A percentile compares a stretch with the other conserved stretches of the same genome.
phyloP scores from a whole-genome alignment of 2,113 vertebrate genomes.

The Neolamprologus tretocephalus region DNA sequence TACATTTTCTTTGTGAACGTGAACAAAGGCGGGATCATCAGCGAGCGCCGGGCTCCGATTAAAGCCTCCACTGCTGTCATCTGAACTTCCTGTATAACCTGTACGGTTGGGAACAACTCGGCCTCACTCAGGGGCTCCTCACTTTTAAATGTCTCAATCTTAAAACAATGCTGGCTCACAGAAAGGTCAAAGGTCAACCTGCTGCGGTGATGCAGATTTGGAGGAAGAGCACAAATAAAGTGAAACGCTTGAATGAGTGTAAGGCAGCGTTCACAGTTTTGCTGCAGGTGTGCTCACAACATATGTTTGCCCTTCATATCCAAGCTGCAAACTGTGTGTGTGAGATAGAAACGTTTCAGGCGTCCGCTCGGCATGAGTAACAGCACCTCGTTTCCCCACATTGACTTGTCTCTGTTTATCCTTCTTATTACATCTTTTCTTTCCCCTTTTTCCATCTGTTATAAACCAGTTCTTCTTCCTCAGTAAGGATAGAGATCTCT shows the following conservation, averaged over 20 bases:
- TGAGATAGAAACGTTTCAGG: neutral
- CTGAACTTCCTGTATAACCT: neutral
- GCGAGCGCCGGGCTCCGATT: neutral
- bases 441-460: neutral
- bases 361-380: accelerated
- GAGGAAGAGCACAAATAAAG: neutral
- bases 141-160: neutral
- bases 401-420: neutral
- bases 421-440: neutral
- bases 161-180: neutral
- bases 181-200: neutral
- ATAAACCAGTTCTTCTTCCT: neutral
- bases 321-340: neutral
- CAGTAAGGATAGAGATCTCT: accelerated
- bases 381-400: neutral
- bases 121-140: neutral
- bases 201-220: neutral
- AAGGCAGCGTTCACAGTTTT: neutral
- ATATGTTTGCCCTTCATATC: neutral
- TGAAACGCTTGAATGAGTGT: neutral
- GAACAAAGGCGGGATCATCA: neutral
- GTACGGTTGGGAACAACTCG: neutral
- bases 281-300: neutral
- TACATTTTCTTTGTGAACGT: neutral
- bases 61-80: neutral